Conservation (phyloP, 2,888 invertebrate genomes). For the Byasa hedistus region DNA sequence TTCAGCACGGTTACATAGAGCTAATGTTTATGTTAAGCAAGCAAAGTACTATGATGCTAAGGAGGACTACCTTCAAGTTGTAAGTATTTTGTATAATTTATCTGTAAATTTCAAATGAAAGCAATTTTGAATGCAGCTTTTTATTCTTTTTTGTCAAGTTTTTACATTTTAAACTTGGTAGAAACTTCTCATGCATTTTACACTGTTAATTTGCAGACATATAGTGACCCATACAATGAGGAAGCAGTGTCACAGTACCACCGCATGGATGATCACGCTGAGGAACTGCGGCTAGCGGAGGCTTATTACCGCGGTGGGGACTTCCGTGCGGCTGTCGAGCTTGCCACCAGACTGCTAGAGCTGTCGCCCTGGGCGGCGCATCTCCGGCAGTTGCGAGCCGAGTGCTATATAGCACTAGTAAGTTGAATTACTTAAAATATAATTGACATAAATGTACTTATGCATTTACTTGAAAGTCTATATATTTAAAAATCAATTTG, state of each 20-base stretch:
- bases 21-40: conserved; percentile 93
- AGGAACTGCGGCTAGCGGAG: conserved; percentile 80
- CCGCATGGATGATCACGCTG: conserved; percentile 83
- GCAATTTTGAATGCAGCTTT: background rate
- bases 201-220: conserved; percentile 44
- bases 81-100: conserved; percentile 73
- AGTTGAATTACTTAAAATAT: conserved; percentile 27
- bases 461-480: background rate
- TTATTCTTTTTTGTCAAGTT: background rate
- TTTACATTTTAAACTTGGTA: background rate
- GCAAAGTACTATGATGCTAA: conserved; percentile 91
- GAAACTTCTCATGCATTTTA: too few species aligned
- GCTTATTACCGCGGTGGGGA: conserved; percentile 76
- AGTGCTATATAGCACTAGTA: conserved; percentile 86
- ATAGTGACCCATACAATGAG: conserved; percentile 85
- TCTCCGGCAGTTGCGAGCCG: conserved; percentile 91
- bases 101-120: background rate
- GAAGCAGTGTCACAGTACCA: conserved; percentile 87
- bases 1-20: conserved; percentile 91
- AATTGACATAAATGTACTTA: background rate
- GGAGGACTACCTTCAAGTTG: conserved; percentile 90
- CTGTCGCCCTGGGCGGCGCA: conserved; percentile 93
- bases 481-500: background rate
- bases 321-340: conserved; percentile 76
- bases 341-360: conserved; percentile 85